Base-by-base conservation (phyloP, 1,140 invertebrate genomes). In the Formica selysi region DNA sequence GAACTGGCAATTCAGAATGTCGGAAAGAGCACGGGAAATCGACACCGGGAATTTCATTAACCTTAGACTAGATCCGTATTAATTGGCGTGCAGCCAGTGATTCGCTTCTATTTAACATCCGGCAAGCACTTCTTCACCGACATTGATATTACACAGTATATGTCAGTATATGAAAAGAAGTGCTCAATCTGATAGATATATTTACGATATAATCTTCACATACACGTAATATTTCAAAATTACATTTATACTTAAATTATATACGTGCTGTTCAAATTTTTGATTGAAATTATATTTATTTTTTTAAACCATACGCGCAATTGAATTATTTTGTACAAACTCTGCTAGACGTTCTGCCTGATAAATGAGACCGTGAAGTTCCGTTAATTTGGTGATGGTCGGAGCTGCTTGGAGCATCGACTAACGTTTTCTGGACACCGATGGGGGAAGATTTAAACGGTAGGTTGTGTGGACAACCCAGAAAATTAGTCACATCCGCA, bases 401-500 rank as follows among this genome's bases (percentile, higher is more conserved):
- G 51, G 51, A 57, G 76, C 32, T 64, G 70, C 62, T 70, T 61
- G 87, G 68, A 61, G 61, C 64, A 80, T 86, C 87, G 87, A 65
- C 71, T 78, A 61, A 79, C 84, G 87, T 76, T 86, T 89, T 91
- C 87, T 88, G 76, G 67, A 87, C 76, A 86, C 85, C 81, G 90
- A 85, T 86, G 89, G 90, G 85, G 89, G 85, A 90, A 92, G 90
- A 87, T 93, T 92, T 90, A 85, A 93, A 91, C 89, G 85, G 92
- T 91, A 90, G 91, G 89, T 93, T 91, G 92, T 87, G 92, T 92
- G 91, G 92, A 91, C 90, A 92, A 92, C 87, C 91, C 92, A 93
- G 93, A 94, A 94, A 94, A 94, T 94, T 93, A 94, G 93, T 90
- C 89, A 93, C 93, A 94, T 94, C 93, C 93, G 94, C 90, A 91